phyloP scores from a whole-genome alignment of 2,113 vertebrate genomes.

The Tyto alba region DNA sequence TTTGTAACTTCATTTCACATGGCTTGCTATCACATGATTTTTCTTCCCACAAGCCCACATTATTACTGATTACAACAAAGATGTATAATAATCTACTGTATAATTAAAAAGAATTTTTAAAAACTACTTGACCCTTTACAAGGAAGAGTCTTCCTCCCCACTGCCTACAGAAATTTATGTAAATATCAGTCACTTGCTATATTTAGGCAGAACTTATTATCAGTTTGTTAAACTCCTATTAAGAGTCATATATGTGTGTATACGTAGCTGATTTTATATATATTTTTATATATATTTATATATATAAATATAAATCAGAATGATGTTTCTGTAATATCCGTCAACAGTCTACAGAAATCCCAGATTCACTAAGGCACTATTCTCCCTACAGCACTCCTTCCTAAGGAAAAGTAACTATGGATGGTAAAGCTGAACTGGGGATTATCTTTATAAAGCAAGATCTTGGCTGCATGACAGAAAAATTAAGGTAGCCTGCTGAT shows the following conservation, averaged over 20 bases:
- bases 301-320: background rate
- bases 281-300: no score
- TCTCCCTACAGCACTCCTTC: background rate
- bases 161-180: background rate
- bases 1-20: background rate
- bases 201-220: background rate
- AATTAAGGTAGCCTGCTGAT: constrained; percentile 32
- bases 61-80: background rate
- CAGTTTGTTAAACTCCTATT: background rate
- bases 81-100: background rate
- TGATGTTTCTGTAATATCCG: background rate
- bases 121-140: background rate
- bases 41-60: background rate
- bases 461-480: constrained; percentile 48
- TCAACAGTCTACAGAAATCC: background rate
- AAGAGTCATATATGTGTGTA: background rate
- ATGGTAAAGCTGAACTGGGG: background rate
- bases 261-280: background rate
- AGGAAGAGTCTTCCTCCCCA: background rate
- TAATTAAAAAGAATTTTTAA: background rate
- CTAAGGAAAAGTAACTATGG: background rate
- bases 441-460: constrained; percentile 26
- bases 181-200: background rate
- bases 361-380: background rate
- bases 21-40: background rate